Percentiles rank a stretch among this genome's conserved stretches.
Evolutionary conservation across 1,140 invertebrate genomes (phyloP).

Genomic region (Cydia splendana): DNA sequence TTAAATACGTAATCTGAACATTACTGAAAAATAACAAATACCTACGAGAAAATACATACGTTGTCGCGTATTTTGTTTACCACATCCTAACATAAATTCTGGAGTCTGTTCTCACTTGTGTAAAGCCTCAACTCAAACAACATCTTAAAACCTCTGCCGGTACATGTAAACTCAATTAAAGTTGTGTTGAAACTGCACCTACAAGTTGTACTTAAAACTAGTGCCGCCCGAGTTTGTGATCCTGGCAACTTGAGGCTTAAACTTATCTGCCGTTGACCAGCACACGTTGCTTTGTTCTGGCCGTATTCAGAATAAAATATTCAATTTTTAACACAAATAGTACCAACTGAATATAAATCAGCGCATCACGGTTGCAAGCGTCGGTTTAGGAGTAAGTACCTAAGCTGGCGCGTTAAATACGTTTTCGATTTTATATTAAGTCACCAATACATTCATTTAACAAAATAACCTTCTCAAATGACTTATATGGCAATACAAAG

Average conservation of each 20-base stretch:
- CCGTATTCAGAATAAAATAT: neutral
- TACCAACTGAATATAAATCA: neutral
- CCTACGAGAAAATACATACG: no score
- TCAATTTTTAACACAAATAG: neutral
- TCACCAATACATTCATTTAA: no score
- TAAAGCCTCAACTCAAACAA: neutral
- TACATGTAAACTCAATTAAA: conserved; percentile 27
- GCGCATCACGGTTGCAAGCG: no score
- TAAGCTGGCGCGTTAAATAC: no score
- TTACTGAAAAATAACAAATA: no score
- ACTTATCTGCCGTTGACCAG: conserved; percentile 3
- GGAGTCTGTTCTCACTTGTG: neutral
- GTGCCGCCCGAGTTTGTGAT: neutral
- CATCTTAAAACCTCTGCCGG: neutral
- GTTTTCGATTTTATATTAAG: no score
- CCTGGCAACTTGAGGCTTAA: neutral
- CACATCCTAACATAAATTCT: neutral
- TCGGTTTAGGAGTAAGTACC: no score
- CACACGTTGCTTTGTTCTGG: neutral
- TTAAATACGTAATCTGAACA: no score
- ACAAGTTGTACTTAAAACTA: conserved; percentile 6
- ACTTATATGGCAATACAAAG: no score
- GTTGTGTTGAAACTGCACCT: conserved; percentile 4
- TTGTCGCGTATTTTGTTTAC: no score
- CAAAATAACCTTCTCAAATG: no score